phyloP scores from a whole-genome alignment of 1,140 invertebrate species.

The Hypothenemus hampei region DNA sequence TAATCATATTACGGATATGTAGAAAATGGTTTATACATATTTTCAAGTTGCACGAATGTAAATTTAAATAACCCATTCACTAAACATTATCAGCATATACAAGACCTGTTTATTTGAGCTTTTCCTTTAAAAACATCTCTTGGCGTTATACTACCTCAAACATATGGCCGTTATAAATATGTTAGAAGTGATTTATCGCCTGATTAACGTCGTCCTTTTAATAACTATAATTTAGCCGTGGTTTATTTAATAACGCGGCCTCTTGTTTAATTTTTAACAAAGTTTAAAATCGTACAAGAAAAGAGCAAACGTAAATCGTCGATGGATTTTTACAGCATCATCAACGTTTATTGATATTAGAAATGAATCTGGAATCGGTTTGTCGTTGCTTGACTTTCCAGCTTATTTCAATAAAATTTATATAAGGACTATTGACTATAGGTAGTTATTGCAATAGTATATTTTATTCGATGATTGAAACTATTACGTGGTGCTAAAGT shows the following conservation, averaged over 20 bases:
- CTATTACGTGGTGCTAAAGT: too few relatives aligned
- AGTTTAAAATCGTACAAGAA: constrained; percentile 25
- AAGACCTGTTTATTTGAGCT: constrained; percentile 26
- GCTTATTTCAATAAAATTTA: too few relatives aligned
- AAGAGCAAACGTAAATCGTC: constrained; percentile 23
- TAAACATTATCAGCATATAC: constrained; percentile 26
- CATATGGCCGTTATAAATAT: constrained; percentile 30
- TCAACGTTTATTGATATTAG: constrained; percentile 18
- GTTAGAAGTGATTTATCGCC: constrained; percentile 24
- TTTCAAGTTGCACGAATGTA: constrained; percentile 19
- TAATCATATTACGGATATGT: too few relatives aligned
- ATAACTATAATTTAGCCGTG: constrained; percentile 25
- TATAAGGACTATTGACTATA: too few relatives aligned
- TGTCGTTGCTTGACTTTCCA: too few relatives aligned
- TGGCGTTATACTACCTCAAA: constrained; percentile 23
- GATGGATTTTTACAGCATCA: constrained; percentile 26
- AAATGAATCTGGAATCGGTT: too few relatives aligned
- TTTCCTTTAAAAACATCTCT: constrained; percentile 19
- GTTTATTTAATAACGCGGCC: constrained; percentile 23
- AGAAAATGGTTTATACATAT: too few relatives aligned
- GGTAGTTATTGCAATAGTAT: too few relatives aligned
- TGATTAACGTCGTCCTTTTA: constrained; percentile 28
- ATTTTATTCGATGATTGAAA: too few relatives aligned
- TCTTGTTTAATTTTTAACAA: constrained; percentile 28
- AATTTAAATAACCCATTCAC: constrained; percentile 25